phyloP scores from a whole-genome alignment of 2,888 invertebrate species.

The Nomada ruficornis region DNA sequence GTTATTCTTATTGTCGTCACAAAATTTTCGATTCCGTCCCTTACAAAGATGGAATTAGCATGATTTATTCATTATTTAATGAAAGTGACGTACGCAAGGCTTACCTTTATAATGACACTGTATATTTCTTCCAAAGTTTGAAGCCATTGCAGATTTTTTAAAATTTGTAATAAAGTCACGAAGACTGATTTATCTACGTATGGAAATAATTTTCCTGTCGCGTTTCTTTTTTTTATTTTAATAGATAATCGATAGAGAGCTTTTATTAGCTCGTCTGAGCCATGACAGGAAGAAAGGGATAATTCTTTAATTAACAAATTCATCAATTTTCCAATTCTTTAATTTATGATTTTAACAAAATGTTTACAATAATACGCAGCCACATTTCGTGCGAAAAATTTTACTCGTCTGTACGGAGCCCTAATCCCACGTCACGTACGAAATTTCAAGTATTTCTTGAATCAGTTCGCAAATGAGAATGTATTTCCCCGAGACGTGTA shows the following conservation, averaged over 20 bases:
- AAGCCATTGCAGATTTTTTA: neutral
- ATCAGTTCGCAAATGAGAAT: neutral
- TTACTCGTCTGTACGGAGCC: too few species aligned
- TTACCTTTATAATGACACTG: conserved; percentile 50
- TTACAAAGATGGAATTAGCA: conserved; percentile 35
- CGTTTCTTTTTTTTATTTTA: neutral
- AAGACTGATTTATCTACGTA: neutral
- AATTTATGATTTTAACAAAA: too few species aligned
- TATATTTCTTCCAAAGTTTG: conserved; percentile 16
- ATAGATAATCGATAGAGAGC: neutral
- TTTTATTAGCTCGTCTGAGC: neutral
- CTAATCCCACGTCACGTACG: neutral
- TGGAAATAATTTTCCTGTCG: neutral
- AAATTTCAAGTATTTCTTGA: conserved; percentile 2
- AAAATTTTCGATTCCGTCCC: conserved; percentile 17
- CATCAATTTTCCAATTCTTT: too few species aligned
- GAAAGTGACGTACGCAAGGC: conserved; percentile 38
- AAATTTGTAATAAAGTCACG: conserved; percentile 11
- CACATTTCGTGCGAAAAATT: too few species aligned
- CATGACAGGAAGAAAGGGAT: too few species aligned
- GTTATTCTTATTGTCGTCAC: conserved; percentile 2
- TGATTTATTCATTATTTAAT: conserved; percentile 61
- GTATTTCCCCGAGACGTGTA: neutral
- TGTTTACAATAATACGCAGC: too few species aligned
- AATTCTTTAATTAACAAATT: too few species aligned